Percentiles rank a stretch among this genome's conserved stretches.
These are phyloP conservation scores for Columbina picui DNA, from an alignment of 2,113 vertebrate species.

Conservation along the genomic window DNA sequence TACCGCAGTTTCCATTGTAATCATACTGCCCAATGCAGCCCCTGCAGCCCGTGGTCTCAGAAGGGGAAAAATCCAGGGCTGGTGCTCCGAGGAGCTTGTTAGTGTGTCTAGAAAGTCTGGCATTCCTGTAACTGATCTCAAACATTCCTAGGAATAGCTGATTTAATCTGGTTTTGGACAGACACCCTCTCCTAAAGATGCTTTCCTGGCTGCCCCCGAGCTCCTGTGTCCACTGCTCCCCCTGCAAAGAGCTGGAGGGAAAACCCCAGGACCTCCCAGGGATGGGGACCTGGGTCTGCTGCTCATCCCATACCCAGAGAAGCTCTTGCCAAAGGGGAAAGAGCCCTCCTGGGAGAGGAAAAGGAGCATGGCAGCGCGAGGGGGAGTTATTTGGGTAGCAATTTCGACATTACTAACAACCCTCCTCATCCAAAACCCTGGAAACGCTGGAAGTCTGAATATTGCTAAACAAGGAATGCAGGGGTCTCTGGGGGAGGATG, in stretches of 20 bases:
- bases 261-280: background rate
- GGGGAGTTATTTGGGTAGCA: background rate
- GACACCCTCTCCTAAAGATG: background rate
- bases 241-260: background rate
- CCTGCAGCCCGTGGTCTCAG: background rate
- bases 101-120: background rate
- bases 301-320: background rate
- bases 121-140: background rate
- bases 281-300: rapidly evolving
- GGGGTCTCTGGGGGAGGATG: background rate
- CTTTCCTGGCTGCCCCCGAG: background rate
- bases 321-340: background rate
- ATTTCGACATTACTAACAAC: background rate
- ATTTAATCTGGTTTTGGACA: background rate
- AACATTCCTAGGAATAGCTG: background rate
- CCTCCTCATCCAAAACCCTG: background rate
- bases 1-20: background rate
- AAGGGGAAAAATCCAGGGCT: background rate
- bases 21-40: rapidly evolving
- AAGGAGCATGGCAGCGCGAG: background rate
- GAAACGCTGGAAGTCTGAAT: background rate
- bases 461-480: background rate
- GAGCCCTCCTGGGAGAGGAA: background rate
- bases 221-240: background rate
- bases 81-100: background rate